These are phyloP conservation scores for Lordiphosa clarofinis DNA, from an alignment of 1,140 invertebrate species.

Conservation along the genomic window DNA sequence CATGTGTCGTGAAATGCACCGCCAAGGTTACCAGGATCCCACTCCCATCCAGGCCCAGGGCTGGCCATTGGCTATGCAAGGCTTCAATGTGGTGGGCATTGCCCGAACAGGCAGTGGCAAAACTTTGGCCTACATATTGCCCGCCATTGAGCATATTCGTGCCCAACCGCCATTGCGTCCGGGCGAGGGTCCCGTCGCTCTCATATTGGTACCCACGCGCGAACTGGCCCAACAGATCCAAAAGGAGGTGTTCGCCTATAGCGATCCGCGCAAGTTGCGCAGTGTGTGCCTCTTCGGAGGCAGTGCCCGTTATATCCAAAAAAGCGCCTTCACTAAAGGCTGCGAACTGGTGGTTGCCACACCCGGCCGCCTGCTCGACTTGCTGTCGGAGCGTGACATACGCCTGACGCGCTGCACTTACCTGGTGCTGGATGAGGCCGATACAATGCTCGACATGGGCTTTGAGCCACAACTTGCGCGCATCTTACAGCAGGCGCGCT, in stretches of 20 bases:
- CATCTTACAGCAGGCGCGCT: constrained; percentile 90
- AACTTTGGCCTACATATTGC: constrained; percentile 87
- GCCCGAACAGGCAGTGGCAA: constrained; percentile 83
- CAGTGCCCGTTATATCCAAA: constrained; percentile 90
- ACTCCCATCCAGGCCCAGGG: constrained; percentile 91
- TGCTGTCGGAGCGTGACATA: constrained; percentile 91
- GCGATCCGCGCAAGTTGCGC: constrained; percentile 86
- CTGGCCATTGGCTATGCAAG: constrained; percentile 93
- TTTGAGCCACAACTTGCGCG: constrained; percentile 87
- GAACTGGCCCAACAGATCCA: constrained; percentile 96
- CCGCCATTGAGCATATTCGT: constrained; percentile 92
- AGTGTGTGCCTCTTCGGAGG: constrained; percentile 96
- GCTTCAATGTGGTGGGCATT: constrained; percentile 85
- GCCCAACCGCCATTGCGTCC: constrained; percentile 87
- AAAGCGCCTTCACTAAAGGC: constrained; percentile 89
- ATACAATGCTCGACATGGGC: constrained; percentile 98
- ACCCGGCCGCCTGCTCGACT: constrained; percentile 96
- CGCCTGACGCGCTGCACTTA: constrained; percentile 92
- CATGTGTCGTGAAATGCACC: neutral
- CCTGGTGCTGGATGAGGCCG: constrained; percentile 96
- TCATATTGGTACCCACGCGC: constrained; percentile 93
- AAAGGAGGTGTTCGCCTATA: constrained; percentile 92
- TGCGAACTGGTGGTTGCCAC: constrained; percentile 94
- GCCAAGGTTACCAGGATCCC: constrained; percentile 86
- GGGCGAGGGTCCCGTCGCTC: constrained; percentile 91